phyloP scores from a whole-genome alignment of 2,888 invertebrate genomes.

The Melieria picta region DNA sequence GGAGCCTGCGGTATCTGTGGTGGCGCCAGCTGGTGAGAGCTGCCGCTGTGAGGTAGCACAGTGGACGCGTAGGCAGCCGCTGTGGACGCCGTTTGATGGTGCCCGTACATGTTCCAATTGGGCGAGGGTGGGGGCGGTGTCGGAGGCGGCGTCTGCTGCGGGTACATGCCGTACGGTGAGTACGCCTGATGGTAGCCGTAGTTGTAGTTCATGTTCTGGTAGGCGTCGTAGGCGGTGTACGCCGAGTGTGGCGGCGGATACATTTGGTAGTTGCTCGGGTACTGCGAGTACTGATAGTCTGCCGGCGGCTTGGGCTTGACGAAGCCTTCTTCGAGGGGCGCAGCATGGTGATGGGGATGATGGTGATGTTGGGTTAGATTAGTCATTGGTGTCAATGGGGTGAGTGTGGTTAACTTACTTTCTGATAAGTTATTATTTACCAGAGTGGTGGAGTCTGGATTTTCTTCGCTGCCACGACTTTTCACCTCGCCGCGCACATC shows the following conservation, averaged over 20 bases:
- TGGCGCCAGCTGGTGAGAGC: slow-evolving; percentile 47
- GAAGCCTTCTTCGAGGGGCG: slow-evolving; percentile 63
- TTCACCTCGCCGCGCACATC: slow-evolving; percentile 62
- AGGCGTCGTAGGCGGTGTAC: slow-evolving; percentile 65
- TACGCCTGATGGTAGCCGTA: slow-evolving; percentile 66
- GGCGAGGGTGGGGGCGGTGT: slow-evolving; percentile 68
- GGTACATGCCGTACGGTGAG: slow-evolving; percentile 65
- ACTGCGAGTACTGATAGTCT: slow-evolving; percentile 65
- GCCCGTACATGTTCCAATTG: slow-evolving; percentile 73
- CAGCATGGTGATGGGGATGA: slow-evolving; percentile 44
- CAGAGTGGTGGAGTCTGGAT: slow-evolving; percentile 80
- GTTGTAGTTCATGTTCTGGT: slow-evolving; percentile 66
- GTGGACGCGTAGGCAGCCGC: slow-evolving; percentile 49
- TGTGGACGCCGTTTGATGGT: slow-evolving; percentile 56
- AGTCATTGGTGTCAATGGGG: slow-evolving; percentile 67
- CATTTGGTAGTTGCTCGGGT: slow-evolving; percentile 66
- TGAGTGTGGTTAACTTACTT: slow-evolving; percentile 64
- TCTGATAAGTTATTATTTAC: slow-evolving; percentile 67
- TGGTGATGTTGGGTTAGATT: slow-evolving; percentile 57
- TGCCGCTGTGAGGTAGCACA: slow-evolving; percentile 46
- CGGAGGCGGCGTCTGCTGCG: slow-evolving; percentile 66
- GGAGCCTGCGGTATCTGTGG: slow-evolving; percentile 47
- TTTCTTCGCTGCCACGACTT: slow-evolving; percentile 71
- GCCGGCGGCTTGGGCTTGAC: slow-evolving; percentile 66
- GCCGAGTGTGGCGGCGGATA: slow-evolving; percentile 65